phyloP scores from a whole-genome alignment of 2,797 vertebrate genomes.

The Gymnodraco acuticeps region DNA sequence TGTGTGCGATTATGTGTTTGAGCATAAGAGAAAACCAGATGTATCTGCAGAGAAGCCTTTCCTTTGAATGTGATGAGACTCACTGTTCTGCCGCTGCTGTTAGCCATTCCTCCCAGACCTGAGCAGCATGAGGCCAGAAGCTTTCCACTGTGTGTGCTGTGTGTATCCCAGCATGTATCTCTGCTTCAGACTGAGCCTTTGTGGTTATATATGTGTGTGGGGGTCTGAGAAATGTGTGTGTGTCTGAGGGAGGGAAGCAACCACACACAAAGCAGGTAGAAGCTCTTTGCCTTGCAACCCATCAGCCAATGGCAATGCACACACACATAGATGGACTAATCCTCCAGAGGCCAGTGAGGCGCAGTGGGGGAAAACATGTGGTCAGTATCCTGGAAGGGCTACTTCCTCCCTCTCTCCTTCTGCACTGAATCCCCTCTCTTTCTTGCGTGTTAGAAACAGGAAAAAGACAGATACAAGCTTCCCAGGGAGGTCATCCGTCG shows the following conservation, averaged over 20 bases:
- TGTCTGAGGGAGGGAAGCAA: not conserved
- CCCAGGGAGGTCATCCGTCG: conserved; percentile 13
- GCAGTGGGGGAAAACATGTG: conserved; percentile 42
- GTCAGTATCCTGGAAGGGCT: conserved; percentile 49
- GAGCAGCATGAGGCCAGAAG: conserved; percentile 43
- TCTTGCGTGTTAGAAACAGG: not conserved
- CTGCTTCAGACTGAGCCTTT: conserved; percentile 2
- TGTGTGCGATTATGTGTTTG: conserved; percentile 23
- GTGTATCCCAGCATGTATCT: conserved; percentile 18
- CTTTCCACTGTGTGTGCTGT: conserved; percentile 13
- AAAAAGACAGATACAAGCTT: conserved; percentile 7
- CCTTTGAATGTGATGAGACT: conserved; percentile 20
- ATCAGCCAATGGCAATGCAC: conserved; percentile 27
- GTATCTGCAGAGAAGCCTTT: conserved; percentile 34
- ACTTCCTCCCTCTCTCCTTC: conserved; percentile 23
- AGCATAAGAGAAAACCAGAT: conserved; percentile 12
- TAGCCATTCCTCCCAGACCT: conserved; percentile 35
- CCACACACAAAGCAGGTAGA: conserved; percentile 22
- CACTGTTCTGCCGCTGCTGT: conserved; percentile 4
- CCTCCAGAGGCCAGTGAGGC: conserved; percentile 49
- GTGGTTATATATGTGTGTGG: not conserved
- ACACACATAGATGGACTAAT: conserved; percentile 36
- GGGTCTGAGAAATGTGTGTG: conserved; percentile 30
- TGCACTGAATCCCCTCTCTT: conserved; percentile 2
- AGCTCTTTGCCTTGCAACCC: conserved; percentile 43